These are phyloP conservation scores for Leuciscus waleckii DNA, from an alignment of 2,797 vertebrate genomes.

Conservation along the genomic window DNA sequence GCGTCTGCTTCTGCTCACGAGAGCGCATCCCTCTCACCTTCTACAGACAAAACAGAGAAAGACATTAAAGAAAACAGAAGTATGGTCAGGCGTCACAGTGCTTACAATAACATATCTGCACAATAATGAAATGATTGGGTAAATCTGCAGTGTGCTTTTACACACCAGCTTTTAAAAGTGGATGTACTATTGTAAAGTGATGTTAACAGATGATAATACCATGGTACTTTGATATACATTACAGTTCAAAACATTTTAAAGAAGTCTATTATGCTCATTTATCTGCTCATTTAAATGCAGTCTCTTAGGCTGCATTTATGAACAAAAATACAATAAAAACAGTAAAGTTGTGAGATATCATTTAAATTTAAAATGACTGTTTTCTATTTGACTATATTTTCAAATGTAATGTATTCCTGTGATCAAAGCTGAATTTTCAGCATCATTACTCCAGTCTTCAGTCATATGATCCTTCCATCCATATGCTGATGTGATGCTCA, in stretches of 20 bases:
- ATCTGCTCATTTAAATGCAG: too few relatives aligned
- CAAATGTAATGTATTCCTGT: neutral
- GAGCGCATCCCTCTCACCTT: constrained; percentile 67
- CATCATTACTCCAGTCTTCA: too few relatives aligned
- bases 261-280: neutral
- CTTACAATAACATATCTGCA: neutral
- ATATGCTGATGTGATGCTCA: neutral
- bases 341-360: too few relatives aligned
- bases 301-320: neutral
- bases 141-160: neutral
- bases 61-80: neutral
- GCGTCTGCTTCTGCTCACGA: constrained; percentile 48
- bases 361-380: neutral
- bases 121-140: neutral
- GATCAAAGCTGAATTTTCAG: neutral
- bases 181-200: neutral
- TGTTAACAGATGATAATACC: neutral
- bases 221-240: neutral
- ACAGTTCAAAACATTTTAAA: neutral
- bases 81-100: neutral
- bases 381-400: neutral
- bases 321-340: neutral
- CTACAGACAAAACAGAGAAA: constrained; percentile 57
- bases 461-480: too few relatives aligned
- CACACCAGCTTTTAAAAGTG: neutral